Evolutionary conservation across 2,797 vertebrate genomes (phyloP).

Genomic region (Sebastes reedi): DNA sequence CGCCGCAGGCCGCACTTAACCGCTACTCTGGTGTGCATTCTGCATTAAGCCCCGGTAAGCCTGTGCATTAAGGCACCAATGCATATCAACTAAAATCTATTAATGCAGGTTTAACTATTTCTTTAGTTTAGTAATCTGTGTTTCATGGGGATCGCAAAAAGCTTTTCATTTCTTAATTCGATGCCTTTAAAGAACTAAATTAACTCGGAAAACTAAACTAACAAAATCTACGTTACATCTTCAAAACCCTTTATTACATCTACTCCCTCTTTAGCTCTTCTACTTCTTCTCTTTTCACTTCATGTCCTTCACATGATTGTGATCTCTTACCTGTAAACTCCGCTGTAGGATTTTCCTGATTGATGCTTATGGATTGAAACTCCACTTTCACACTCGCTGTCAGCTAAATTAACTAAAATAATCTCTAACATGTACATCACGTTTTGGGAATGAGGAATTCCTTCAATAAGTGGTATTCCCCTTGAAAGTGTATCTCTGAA

Average conservation of each 20-base stretch:
- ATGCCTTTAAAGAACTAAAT: not conserved
- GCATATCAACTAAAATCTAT: not conserved
- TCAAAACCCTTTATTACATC: not conserved
- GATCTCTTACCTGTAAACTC: not conserved
- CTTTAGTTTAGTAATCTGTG: not conserved
- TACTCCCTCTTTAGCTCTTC: not conserved
- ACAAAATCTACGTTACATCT: not conserved
- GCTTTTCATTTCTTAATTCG: not conserved
- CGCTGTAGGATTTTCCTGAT: not conserved
- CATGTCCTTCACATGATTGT: not conserved
- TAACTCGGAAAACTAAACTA: not conserved
- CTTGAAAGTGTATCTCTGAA: not conserved
- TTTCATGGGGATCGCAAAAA: not conserved
- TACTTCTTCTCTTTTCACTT: not conserved
- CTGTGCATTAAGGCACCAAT: not conserved
- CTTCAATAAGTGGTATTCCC: not conserved
- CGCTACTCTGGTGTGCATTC: too few species aligned
- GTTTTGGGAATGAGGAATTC: not conserved
- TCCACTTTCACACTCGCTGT: not conserved
- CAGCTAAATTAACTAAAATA: not conserved
- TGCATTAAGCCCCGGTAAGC: too few species aligned
- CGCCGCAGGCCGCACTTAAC: too few species aligned
- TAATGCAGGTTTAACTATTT: not conserved
- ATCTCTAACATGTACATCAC: not conserved
- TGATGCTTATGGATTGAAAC: not conserved